Evolutionary conservation across 2,888 invertebrate species (phyloP), one percentile per base, ranked within the genome.

Genomic region (Cosmopolites sordidus): DNA sequence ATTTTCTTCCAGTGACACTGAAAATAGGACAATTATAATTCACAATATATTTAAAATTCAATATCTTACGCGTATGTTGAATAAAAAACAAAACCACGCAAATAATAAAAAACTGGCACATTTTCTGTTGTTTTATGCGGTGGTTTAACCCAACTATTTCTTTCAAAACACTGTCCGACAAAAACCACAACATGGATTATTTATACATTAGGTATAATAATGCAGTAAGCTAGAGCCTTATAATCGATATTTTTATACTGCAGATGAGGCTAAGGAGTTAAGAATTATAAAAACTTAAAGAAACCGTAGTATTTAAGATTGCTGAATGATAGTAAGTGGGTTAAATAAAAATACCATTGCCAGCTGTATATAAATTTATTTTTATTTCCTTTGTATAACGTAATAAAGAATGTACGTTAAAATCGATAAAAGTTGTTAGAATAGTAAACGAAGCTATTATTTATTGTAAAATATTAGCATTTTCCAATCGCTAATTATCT

Each of bases 1-100:
- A 73, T 89, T 86, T 72, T 89, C 87, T 70, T 88, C 86, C 64
- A 84, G 22, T 33, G 43, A 46, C 16, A 48, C 57, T 57, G 42
- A 43, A 51, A 51, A 3, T 11, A 33, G 5, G 4, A 22, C 8
- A 22, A 22, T 5, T 22, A 22, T 8, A 3, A 22, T 22, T 5
- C 22, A 22, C 8, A 22, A 3, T 22, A 22, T 22, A 22, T 22
- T 22, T 22, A 22, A 5, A 3, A 5, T 22, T 22, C 8, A 33
- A 33, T 4, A 12, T 6, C 33, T 33, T n/a, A 33, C 33, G 11
- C 3, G 33, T 12, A 4, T 33, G 8, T 12, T 33, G n/a, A 33
- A 33, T 4, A 4, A 12, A 33, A 4, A 33, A 11, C 4, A 33
- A 33, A 33, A 33, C 33, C 4, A 33, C 33, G 12, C 11, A 33